Conservation (phyloP, 2,113 vertebrate genomes). For the Polyodon spathula region DNA sequence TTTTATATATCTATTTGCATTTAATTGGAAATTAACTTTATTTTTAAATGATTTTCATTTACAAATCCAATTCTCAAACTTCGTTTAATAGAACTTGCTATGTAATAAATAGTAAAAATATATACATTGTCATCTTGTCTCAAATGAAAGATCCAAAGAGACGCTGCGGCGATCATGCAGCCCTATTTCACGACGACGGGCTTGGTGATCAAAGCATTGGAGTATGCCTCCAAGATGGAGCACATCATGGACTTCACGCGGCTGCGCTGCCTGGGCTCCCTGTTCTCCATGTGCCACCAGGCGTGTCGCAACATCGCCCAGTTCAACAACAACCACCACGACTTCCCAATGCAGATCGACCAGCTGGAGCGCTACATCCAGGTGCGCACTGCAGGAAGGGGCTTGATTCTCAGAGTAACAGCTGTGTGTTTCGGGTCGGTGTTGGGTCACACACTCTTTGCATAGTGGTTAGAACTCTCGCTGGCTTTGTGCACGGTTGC, state of each 20-base stretch:
- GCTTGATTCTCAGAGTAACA: too few species aligned
- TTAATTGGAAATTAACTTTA: too few species aligned
- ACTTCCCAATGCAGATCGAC: conserved; percentile 94
- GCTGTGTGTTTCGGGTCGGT: too few species aligned
- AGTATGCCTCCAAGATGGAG: conserved; percentile 91
- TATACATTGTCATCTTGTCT: background rate
- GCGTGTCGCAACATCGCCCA: conserved; percentile 90
- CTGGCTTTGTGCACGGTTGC: too few species aligned
- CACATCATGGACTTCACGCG: conserved; percentile 98
- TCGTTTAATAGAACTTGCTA: too few species aligned
- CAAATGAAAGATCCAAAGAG: conserved; percentile 79
- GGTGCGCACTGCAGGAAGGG: conserved; percentile 49
- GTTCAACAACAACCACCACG: conserved; percentile 94
- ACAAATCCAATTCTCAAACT: too few species aligned
- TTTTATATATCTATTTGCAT: too few species aligned
- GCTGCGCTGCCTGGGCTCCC: conserved; percentile 83
- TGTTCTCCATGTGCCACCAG: conserved; percentile 97
- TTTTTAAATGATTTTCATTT: too few species aligned
- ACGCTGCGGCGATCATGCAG: conserved; percentile 77
- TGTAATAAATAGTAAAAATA: too few species aligned
- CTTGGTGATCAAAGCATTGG: conserved; percentile 89
- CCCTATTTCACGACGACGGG: conserved; percentile 92
- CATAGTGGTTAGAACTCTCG: too few species aligned
- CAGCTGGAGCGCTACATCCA: conserved; percentile 94
- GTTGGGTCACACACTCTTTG: too few species aligned